Evolutionary conservation across 2,888 invertebrate species (phyloP).

Genomic region (Dryadula phaetusa): DNA sequence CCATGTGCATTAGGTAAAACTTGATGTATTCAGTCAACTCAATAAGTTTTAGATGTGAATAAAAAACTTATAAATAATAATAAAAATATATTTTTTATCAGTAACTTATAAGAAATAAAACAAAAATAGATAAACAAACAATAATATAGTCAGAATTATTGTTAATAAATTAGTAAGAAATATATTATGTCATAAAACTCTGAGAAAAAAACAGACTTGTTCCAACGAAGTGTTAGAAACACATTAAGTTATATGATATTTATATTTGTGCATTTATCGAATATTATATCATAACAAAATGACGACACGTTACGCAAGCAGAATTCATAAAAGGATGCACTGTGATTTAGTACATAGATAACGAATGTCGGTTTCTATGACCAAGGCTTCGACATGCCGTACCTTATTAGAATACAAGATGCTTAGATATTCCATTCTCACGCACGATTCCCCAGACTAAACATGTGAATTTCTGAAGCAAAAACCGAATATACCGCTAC

Average conservation of each 20-base stretch:
- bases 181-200: slow-evolving; percentile 21
- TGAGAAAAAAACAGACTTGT: too few relatives aligned
- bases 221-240: slow-evolving; percentile 24
- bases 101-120: too few relatives aligned
- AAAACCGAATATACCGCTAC: slow-evolving; percentile 64
- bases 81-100: too few relatives aligned
- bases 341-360: slow-evolving; percentile 49
- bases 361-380: slow-evolving; percentile 51
- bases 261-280: slow-evolving; percentile 37
- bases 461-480: slow-evolving; percentile 48
- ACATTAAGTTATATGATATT: slow-evolving; percentile 29
- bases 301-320: slow-evolving; percentile 40
- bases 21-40: too few relatives aligned
- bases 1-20: too few relatives aligned
- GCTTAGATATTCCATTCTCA: slow-evolving; percentile 57
- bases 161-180: too few relatives aligned
- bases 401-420: slow-evolving; percentile 66
- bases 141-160: neutral
- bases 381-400: slow-evolving; percentile 44
- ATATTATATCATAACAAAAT: slow-evolving; percentile 41
- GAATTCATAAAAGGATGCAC: slow-evolving; percentile 46
- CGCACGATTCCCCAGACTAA: slow-evolving; percentile 54
- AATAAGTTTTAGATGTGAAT: too few relatives aligned
- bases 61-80: too few relatives aligned
- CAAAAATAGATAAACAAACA: too few relatives aligned